A percentile compares a stretch with the other conserved stretches of the same genome.
Evolutionary conservation across 2,888 invertebrate genomes (phyloP).

Genomic region (Drosophila diplacantha): DNA sequence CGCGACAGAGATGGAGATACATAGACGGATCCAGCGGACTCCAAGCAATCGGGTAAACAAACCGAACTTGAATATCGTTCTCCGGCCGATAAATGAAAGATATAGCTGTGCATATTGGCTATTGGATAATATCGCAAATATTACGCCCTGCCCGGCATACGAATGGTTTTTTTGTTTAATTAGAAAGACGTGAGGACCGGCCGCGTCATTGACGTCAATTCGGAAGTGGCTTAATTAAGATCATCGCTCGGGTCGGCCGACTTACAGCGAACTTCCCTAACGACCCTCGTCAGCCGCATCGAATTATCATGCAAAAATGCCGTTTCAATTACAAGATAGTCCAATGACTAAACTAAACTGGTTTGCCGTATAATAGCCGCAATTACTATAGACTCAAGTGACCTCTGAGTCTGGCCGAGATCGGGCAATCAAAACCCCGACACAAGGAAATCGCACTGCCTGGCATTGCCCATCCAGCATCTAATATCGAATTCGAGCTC

Average conservation of each 20-base stretch:
- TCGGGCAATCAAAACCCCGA: constrained; percentile 13
- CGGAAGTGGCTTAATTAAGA: constrained; percentile 31
- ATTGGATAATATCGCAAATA: constrained; percentile 17
- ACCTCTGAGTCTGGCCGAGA: constrained; percentile 55
- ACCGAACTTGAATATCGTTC: constrained; percentile 24
- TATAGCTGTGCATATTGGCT: constrained; percentile 15
- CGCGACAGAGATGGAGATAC: constrained; percentile 18
- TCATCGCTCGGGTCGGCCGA: constrained; percentile 7
- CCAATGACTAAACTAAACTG: constrained; percentile 34
- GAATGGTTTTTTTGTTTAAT: constrained; percentile 27
- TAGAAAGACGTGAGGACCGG: constrained; percentile 10
- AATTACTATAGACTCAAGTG: constrained; percentile 55
- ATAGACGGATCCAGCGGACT: neutral
- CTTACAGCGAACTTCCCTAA: constrained; percentile 12
- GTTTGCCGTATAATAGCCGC: constrained; percentile 48
- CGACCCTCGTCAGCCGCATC: constrained; percentile 42
- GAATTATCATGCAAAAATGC: constrained; percentile 69
- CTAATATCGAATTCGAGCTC: constrained; percentile 21
- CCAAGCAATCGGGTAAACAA: constrained; percentile 12
- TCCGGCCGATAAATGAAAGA: constrained; percentile 22
- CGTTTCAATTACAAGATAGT: constrained; percentile 55
- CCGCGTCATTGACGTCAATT: constrained; percentile 39
- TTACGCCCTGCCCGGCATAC: constrained; percentile 22
- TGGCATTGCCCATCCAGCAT: constrained; percentile 12
- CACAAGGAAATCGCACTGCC: constrained; percentile 39